Evolutionary conservation across 2,113 vertebrate genomes (phyloP), one percentile per base, ranked within the genome.

Genomic region (Collichthys lucidus): DNA sequence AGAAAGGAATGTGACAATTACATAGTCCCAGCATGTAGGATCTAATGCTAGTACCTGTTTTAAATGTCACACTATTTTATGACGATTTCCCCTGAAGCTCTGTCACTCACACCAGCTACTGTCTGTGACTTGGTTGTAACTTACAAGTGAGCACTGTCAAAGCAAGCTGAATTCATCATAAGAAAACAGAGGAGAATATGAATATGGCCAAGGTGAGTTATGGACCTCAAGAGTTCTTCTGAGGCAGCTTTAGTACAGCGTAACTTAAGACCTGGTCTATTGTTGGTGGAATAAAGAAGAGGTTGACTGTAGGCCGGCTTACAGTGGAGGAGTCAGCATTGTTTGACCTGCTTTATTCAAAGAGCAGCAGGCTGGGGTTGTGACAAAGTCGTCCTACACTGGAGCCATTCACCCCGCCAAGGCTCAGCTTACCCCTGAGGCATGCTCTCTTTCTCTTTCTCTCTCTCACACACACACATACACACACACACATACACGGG

Each of bases 281-380:
- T 94, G 93, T 94, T 72, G 69, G 62, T 2, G 76, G 73, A 74
- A 92, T 84, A 92, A 93, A 84, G 92, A 93, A 83, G 87, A 91
- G 90, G 87, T 91, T 92, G 91, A 93, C 91, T 89, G 88, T 85
- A 86, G 91, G 82, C 74, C 74, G 90, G 85, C 86, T 89, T 86
- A 91, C 89, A 91, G 88, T 88, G 80, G 74, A 90, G 91, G 91
- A 93, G 92, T 92, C 91, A 89, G 86, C 88, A 86, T 92, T 92
- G 90, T 92, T 88, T 90, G 92, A 92, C 91, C 87, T 77, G 81
- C 87, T 88, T 90, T 92, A 92, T 91, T 92, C 89, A 85, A 82
- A 85, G 85, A 90, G 85, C 84, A 87, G 82, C 86, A 84, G 83
- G 86, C 88, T 85, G 80, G 87, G 78, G 73, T 90, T 84, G 86